Base-by-base conservation (phyloP, 2,888 invertebrate genomes). In the Drosophila kuntzei region DNA sequence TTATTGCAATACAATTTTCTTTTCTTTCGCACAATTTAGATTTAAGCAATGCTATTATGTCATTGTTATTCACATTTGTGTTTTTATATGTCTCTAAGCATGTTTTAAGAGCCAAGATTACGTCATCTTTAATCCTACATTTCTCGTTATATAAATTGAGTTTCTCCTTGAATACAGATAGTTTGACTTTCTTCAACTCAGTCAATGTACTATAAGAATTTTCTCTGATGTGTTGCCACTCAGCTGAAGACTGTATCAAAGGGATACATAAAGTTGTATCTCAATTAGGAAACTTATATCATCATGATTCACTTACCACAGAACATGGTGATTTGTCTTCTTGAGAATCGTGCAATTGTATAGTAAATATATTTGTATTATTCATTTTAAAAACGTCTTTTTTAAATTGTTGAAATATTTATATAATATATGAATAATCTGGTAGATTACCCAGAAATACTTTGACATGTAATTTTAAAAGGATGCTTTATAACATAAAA, bases 71-170 rank as follows among this genome's bases (percentile, higher is more conserved):
- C 8, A 58, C 11, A 37, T 64, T 57, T 0, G 58, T 53, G 18
- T 58, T 53, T 34, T 71, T 71, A 34, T 71, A 71, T 2, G 70
- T 64, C 14, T 71, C 71, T 14, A 71, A 64, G 36, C 70, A 71
- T 22, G 70, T 58, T 43, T 47, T 29, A 3, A 71, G 64, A 7
- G 70, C 44, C 43, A 53, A 14, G 12, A 71, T 71, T 2, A 71
- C 57, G 8, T 71, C 70, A 34, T 71, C 70, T 18, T 71, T 71
- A 11, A 64, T 39, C 20, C 49, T 71, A 41, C 71, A 71, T 6
- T 71, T 64, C 18, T 71, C 71, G 6, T 37, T 14, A 25, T 58
- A 71, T 20, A 71, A 44, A 44, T 71, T 64, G 5, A 71, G 32
- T 27, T 71, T 64, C 12, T 70, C 71, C 14, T 71, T 71, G 43